Percentiles rank a stretch among this genome's conserved stretches.
These are phyloP conservation scores for Anguilla marmorata DNA, from an alignment of 2,797 vertebrate species.

Conservation along the genomic window DNA sequence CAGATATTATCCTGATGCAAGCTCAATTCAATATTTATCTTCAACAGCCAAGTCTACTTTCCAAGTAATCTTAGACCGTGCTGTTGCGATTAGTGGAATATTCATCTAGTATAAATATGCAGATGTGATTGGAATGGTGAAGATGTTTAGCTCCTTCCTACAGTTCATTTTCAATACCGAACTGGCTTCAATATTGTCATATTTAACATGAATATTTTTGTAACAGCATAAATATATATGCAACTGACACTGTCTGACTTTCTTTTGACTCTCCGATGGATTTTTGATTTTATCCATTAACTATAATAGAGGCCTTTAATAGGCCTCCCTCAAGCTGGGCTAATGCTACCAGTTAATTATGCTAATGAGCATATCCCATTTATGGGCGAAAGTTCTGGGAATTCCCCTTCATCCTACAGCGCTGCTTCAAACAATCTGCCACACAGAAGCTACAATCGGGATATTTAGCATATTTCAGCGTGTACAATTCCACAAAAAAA, in stretches of 20 bases:
- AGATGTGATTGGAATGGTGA: neutral
- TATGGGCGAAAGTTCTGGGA: constrained; percentile 60
- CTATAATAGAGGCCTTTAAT: constrained; percentile 56
- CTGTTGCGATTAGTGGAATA: neutral
- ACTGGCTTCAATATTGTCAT: neutral
- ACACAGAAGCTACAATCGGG: constrained; percentile 46
- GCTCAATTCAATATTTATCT: neutral
- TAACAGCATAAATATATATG: neutral
- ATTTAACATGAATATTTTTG: neutral
- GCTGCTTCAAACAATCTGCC: constrained; percentile 51
- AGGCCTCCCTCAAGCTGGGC: constrained; percentile 75
- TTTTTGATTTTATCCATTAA: neutral
- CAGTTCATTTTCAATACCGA: neutral
- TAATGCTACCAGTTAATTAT: constrained; percentile 80
- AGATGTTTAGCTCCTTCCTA: neutral
- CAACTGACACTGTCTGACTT: neutral
- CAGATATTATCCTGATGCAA: neutral
- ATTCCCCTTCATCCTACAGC: constrained; percentile 59
- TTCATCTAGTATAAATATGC: neutral
- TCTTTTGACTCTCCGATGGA: neutral
- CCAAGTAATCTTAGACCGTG: neutral
- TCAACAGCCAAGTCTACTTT: neutral
- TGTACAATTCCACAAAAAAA: constrained; percentile 48
- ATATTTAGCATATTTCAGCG: constrained; percentile 34
- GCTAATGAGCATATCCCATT: constrained; percentile 68